phyloP scores from a whole-genome alignment of 2,113 vertebrate species.

The Tonatia bakeri region DNA sequence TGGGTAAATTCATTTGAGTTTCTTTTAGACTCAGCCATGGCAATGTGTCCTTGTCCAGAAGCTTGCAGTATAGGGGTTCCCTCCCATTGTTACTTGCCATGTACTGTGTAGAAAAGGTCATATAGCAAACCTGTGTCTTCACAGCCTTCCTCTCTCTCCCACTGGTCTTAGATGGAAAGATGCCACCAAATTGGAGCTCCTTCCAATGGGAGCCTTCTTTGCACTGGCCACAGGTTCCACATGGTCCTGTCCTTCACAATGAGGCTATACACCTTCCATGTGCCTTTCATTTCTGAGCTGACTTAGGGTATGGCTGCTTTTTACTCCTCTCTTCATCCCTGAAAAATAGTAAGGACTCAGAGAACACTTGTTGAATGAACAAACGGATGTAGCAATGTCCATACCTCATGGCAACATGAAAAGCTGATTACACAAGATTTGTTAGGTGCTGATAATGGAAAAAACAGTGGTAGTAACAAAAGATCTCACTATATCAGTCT shows the following conservation, averaged over 20 bases:
- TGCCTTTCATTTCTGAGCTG: not conserved
- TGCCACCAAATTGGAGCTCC: fast-evolving
- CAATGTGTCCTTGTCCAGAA: not conserved
- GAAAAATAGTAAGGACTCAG: no score
- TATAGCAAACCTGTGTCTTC: fast-evolving
- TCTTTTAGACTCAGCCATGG: not conserved
- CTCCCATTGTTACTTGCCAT: fast-evolving
- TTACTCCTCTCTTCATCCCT: not conserved
- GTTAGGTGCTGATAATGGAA: fast-evolving
- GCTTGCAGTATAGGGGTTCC: fast-evolving
- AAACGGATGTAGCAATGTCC: no score
- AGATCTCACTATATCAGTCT: fast-evolving
- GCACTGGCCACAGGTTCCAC: fast-evolving
- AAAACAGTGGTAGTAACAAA: fast-evolving
- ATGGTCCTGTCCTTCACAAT: fast-evolving
- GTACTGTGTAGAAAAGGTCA: fast-evolving
- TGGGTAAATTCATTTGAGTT: fast-evolving
- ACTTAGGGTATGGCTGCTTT: not conserved
- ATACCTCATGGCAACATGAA: fast-evolving
- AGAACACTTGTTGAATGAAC: not conserved
- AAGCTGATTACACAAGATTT: not conserved
- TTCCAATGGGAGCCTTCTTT: not conserved
- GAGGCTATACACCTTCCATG: fast-evolving
- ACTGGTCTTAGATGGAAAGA: fast-evolving
- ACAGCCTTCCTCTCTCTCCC: fast-evolving